Base-by-base conservation (phyloP, 2,797 vertebrate genomes). In the Pyrocephalus nanus region DNA sequence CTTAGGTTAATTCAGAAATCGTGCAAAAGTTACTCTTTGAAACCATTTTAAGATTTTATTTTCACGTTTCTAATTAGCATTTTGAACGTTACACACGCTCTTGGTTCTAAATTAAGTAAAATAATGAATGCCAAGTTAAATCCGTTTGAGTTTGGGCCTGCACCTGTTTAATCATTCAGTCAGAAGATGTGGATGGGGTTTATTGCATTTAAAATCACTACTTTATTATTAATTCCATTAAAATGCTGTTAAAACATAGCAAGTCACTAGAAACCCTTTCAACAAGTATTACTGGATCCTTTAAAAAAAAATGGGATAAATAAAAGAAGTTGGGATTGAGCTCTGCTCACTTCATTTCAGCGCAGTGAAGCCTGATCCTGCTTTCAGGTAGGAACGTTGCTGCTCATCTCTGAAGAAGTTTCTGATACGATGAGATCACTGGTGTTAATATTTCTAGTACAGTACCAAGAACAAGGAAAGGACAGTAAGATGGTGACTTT, bases 381-480 rank as follows among this genome's bases (percentile, higher is more conserved):
- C 80, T 96, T 95, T 95, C 42, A 81, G 75, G 77, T 88, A 88
- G 86, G 70, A 79, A 76, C 58, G 86, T 73, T 70, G 83, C 47
- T 95, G 20, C 64, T 74, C 36, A 9, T 40, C 25, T 71, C 62
- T 87, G 66, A 83, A 81, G 62, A 87, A 86, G 65, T 80, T 75
- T 71, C 30, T 92, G 25, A 71, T 58, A 5, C 25, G 40, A 2
- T 67, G 58, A 65, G 48, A 87, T 51, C 22, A 20, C n/a, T 54
- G 73, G n/a, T 71, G 86, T 79, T 88, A 72, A 80, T 94, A 58
- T 94, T 94, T 84, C 90, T 62, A 64, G 69, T 86, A 89, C 79
- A 92, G 91, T 76, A 93, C 78, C 86, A 96, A 95, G 89, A 97
- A 95, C 93, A 96, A 95, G 91, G 86, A 81, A 93, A 98, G 95